A percentile compares a stretch with the other conserved stretches of the same genome.
Conservation (phyloP, 2,888 invertebrate genomes). For the Atethmia centrago region DNA sequence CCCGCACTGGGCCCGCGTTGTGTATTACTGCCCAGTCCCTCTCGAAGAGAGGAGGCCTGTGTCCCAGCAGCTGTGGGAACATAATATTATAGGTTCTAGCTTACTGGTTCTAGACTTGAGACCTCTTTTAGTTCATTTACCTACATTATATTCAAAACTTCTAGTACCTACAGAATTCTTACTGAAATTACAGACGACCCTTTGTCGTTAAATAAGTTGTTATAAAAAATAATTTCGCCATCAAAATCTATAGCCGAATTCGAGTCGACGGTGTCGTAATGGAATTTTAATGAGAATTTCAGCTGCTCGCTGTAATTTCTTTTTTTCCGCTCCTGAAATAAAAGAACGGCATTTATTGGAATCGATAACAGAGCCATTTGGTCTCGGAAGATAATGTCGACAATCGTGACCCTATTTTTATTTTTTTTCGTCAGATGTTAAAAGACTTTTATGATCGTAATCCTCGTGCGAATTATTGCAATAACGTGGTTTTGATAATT, state of each 20-base stretch:
- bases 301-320: constrained; percentile 79
- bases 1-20: no score
- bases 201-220: constrained; percentile 61
- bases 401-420: constrained; percentile 76
- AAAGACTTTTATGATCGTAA: constrained; percentile 69
- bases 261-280: constrained; percentile 77
- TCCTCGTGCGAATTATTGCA: constrained; percentile 57
- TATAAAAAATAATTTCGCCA: constrained; percentile 74
- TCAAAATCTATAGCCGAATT: constrained; percentile 79
- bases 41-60: no score
- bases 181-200: constrained; percentile 51
- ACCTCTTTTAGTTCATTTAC: background rate
- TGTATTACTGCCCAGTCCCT: no score
- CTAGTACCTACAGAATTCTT: constrained; percentile 18
- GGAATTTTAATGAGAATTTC: constrained; percentile 88
- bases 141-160: constrained; percentile 24
- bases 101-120: background rate
- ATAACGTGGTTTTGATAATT: constrained; percentile 45
- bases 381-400: constrained; percentile 74
- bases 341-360: constrained; percentile 81
- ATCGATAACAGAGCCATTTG: constrained; percentile 77
- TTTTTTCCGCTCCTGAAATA: constrained; percentile 76
- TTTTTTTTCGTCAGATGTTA: constrained; percentile 63
- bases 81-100: no score
- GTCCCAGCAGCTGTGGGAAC: no score